phyloP scores from a whole-genome alignment of 2,113 vertebrate genomes.

The Tragelaphus imberbis region DNA sequence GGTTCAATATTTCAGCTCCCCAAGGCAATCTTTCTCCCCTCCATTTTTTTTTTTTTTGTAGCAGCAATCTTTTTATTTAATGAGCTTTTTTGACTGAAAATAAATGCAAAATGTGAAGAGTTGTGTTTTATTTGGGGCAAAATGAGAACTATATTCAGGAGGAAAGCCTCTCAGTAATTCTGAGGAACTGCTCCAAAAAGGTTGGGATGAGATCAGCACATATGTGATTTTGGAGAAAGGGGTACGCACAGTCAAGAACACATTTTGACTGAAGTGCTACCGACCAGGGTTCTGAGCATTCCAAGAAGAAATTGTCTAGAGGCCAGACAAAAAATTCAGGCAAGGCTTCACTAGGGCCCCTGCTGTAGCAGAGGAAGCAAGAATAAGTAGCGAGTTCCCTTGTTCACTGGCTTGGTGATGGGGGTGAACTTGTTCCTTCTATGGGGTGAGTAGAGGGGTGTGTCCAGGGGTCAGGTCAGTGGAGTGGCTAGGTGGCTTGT shows the following conservation, averaged over 20 bases:
- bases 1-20: background rate
- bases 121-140: background rate
- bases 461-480: background rate
- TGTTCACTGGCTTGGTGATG: background rate
- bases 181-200: background rate
- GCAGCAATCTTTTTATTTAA: background rate
- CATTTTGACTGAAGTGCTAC: background rate
- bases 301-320: background rate
- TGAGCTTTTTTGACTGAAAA: background rate
- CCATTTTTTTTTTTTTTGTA: background rate
- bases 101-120: background rate
- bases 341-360: background rate
- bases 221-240: background rate
- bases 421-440: background rate
- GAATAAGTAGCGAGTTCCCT: background rate
- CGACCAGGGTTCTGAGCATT: background rate
- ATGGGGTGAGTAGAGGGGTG: background rate
- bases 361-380: background rate
- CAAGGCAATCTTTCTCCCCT: background rate
- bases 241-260: background rate
- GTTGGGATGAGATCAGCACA: background rate
- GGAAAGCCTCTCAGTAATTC: background rate
- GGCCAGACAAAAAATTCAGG: background rate
- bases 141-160: background rate
- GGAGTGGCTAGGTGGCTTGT: background rate